phyloP scores from a whole-genome alignment of 2,113 vertebrate genomes.

The Cinclus cinclus region DNA sequence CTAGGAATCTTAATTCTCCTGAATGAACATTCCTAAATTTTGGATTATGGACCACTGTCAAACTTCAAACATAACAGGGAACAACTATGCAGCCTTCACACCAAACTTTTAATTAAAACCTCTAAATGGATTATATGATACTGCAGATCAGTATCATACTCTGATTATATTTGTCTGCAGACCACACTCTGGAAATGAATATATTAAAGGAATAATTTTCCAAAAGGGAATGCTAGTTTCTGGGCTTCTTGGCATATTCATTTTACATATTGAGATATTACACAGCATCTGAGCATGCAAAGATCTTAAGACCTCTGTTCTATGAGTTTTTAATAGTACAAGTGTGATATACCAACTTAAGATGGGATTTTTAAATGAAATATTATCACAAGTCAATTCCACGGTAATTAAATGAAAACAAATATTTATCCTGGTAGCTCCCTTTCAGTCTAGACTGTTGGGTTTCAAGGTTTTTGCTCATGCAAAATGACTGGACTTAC shows the following conservation, averaged over 20 bases:
- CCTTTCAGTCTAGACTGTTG: neutral
- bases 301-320: neutral
- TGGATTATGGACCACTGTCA: constrained; percentile 3
- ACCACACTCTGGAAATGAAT: constrained; percentile 29
- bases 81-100: neutral
- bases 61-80: neutral
- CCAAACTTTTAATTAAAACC: constrained; percentile 49
- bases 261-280: neutral
- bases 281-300: neutral
- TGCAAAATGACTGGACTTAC: neutral
- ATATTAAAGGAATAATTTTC: constrained; percentile 10
- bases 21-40: neutral
- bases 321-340: neutral
- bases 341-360: neutral
- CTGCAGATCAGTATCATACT: constrained; percentile 18
- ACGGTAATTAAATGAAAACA: neutral
- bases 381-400: neutral
- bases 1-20: neutral
- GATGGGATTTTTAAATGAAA: neutral
- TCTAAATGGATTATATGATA: constrained; percentile 1
- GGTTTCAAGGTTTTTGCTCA: neutral
- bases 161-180: constrained; percentile 4
- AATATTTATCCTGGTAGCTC: neutral
- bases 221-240: neutral
- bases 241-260: neutral